Evolutionary conservation across 2,113 vertebrate genomes (phyloP).

Genomic region (Lota lota): DNA sequence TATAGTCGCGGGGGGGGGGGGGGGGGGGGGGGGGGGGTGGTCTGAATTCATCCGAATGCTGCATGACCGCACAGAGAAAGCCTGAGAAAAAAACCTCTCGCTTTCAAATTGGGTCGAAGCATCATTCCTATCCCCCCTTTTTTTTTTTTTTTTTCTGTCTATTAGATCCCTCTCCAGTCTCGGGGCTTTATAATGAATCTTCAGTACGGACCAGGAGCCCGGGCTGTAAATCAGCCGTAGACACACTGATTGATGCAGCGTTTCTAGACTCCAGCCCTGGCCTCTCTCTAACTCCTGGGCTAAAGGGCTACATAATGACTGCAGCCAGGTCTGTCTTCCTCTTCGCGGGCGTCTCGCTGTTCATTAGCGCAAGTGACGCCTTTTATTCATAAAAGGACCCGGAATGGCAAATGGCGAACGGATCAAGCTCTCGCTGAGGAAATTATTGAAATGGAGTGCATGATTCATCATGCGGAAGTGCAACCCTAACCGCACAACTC

Average conservation of each 20-base stretch:
- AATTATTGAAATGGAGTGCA: constrained; percentile 67
- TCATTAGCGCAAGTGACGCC: constrained; percentile 30
- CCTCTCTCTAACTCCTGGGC: constrained; percentile 27
- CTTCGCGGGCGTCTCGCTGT: background rate
- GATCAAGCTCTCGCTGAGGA: constrained; percentile 63
- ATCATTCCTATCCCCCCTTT: constrained; percentile 25
- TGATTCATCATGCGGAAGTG: constrained; percentile 63
- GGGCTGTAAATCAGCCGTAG: constrained; percentile 53
- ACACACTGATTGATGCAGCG: constrained; percentile 37
- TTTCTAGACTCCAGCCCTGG: constrained; percentile 34
- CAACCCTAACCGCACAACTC: constrained; percentile 32
- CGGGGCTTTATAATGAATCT: constrained; percentile 41
- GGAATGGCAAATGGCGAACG: constrained; percentile 60
- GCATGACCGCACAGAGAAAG: too few species aligned
- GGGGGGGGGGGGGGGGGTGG: too few species aligned
- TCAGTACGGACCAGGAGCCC: constrained; percentile 10
- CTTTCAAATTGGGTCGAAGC: constrained; percentile 47
- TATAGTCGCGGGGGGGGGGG: constrained; percentile 29
- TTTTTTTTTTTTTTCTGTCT: constrained; percentile 13
- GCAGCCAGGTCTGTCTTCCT: constrained; percentile 38
- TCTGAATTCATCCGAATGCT: background rate
- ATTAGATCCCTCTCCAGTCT: constrained; percentile 29
- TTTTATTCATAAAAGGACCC: constrained; percentile 53
- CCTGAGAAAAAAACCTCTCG: too few species aligned
- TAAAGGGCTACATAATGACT: constrained; percentile 54